Base-by-base conservation (phyloP, 37 sponge, comb jelly and placozoan species). In the Dysidea cf. avara region DNA sequence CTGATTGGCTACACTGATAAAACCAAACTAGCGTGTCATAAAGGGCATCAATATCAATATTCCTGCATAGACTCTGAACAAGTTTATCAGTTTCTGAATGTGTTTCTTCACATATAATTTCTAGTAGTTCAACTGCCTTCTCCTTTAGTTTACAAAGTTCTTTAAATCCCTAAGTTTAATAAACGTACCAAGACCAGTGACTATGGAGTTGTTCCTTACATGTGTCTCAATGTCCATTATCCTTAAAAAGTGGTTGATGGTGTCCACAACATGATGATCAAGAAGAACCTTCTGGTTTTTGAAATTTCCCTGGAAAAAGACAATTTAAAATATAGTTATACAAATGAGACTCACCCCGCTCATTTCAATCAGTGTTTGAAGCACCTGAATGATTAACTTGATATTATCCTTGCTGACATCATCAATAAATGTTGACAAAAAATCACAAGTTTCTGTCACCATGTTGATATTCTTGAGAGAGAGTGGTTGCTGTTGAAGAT, bases 401-500 rank as follows among this genome's bases (percentile, higher is more conserved):
- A 79, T 28, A 37, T 87, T 87, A 22, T 83, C 67, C 2, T 46
- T 29, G 46, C 59, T 77, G 50, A 87, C 66, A 14, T 61, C 79
- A 14, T 29, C 37, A 39, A 69, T 49, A 56, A 66, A 77, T 13
- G 63, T 56, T 51, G 82, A 77, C 14, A 83, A 38, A 59, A 79
- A 83, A 11, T 26, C 12, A 0, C 66, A 59, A 34, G 68, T 60
- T 32, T 83, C 77, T 30, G 80, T 71, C 21, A 87, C 83, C 50
- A 87, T 33, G 53, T 87, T 87, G 22, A 87, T 61, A 63, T 65
- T 79, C 32, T 25, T 64, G 39, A 87, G 43, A 62, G 74, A 73
- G 60, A 83, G 83, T 0, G 83, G 88, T 67, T 87, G 88, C 65
- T 69, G 79, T 25, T 83, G 77, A 32, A 87, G 72, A 37, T 82